Base-by-base conservation (phyloP, 2,797 vertebrate genomes). In the Mareca strepera region DNA sequence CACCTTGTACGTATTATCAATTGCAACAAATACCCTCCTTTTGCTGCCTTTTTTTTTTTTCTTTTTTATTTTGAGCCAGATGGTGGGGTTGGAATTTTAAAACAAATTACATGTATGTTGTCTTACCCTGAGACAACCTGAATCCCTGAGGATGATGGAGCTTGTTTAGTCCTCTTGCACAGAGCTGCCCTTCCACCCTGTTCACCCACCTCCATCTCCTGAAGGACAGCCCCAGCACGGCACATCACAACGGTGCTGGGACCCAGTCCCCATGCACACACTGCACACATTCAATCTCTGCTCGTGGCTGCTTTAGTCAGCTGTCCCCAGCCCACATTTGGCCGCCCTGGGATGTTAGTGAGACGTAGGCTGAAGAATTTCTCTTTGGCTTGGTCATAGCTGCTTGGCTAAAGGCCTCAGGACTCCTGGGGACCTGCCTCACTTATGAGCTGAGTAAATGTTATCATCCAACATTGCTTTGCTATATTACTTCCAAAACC, bases 131-230 rank as follows among this genome's bases (percentile, higher is more conserved):
- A 67, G 82, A 80, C 20, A 75, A 55, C 8, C 4, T 44, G 59
- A n/a, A 63, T 22, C 21, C 29, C 8, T 4, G 53, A 35, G 58
- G 25, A 37, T 5, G 6, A 33, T 86, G 12, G 9, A 58, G 43
- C 3, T 29, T 63, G 29, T n/a, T 67, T 17, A 64, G 21, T 69
- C 28, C 25, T 55, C 39, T 77, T 33, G 13, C 48, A n/a, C 0
- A 0, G 56, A 48, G 1, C 0, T 14, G 41, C 6, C 2, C 9
- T 67, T 44, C 41, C 43, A 20, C 25, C 9, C 8, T 53, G 23
- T 29, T 60, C 52, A 76, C 31, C 13, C 9, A 9, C 20, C 39
- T 48, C 33, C 68, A 59, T 4, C 73, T 67, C 15, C 29, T 41
- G 58, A 85, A 1, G 15, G 26, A 8, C 44, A 55, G 43, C 9